Base-by-base conservation (phyloP, 37 sponge, comb jelly and placozoan genomes). In the Chondrosia reniformis region DNA sequence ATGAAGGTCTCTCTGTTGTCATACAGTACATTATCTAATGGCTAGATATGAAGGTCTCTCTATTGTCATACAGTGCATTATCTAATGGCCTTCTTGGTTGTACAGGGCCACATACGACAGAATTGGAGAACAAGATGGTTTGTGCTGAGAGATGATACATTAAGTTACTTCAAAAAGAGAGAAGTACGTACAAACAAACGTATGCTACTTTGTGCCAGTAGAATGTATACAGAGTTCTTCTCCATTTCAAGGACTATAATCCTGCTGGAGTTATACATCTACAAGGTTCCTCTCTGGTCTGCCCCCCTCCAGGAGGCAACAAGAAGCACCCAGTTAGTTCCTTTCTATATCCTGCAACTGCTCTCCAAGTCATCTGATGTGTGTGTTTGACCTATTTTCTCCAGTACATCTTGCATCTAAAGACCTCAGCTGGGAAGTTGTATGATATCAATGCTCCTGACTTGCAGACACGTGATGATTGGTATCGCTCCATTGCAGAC, bases 81-180 rank as follows among this genome's bases (percentile, higher is more conserved):
- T n/a, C n/a, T n/a, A n/a, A n/a, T n/a, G n/a, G n/a, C n/a, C n/a
- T n/a, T n/a, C n/a, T n/a, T n/a, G n/a, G n/a, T 44, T 22, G 28
- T 61, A 2, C n/a, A 89, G 91, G 91, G 91, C 0, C 91, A 90
- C 59, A 45, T 90, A 39, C 75, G 91, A 12, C 79, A 66, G 55
- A 90, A 85, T 73, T 90, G 91, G 91, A 78, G 91, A 17, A 90
- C 91, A 36, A 43, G 91, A 33, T 90, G 91, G 91, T 90, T 90
- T 44, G 67, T 80, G 0, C 87, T 90, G 8, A 74, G 21, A 1
- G 79, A 80, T 52, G 40, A 63, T 12, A 64, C 78, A 44, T 67
- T 90, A 28, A 33, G 66, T 33, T 90, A 90, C 72, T 90, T 55
- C 84, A 62, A 44, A 67, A 85, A 75, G 37, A 72, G 85, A 62